Percentiles rank a stretch among this genome's conserved stretches.
phyloP scores from a whole-genome alignment of 30 jellyfish, hydroid and myxozoan species.

The Rhopilema esculentum region DNA sequence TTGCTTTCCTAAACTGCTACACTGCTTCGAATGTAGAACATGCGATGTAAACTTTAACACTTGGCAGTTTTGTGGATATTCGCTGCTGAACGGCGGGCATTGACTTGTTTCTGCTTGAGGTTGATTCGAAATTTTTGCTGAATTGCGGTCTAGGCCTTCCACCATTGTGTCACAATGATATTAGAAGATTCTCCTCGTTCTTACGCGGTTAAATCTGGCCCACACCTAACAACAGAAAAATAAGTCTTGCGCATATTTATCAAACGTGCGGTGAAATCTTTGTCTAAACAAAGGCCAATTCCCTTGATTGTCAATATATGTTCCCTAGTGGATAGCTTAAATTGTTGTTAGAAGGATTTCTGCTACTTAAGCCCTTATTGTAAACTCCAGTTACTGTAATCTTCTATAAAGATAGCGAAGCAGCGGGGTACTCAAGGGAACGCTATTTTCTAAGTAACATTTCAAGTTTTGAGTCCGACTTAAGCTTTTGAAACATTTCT shows the following conservation, averaged over 20 bases:
- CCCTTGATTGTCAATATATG: not conserved
- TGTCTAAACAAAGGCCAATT: not conserved
- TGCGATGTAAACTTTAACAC: too few species aligned
- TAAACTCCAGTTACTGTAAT: too few species aligned
- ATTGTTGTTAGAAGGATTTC: not conserved
- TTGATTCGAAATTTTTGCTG: not conserved
- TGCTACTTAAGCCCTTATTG: not conserved
- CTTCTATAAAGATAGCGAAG: too few species aligned
- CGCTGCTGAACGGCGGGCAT: too few species aligned
- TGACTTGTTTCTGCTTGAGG: too few species aligned
- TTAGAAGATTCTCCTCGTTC: not conserved
- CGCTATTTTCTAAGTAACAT: too few species aligned
- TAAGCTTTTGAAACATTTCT: too few species aligned
- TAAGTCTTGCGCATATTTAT: not conserved
- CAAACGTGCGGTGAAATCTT: not conserved
- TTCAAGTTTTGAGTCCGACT: too few species aligned
- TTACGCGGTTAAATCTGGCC: not conserved
- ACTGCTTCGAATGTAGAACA: too few species aligned
- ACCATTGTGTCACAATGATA: not conserved
- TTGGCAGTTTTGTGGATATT: too few species aligned
- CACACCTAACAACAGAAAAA: not conserved
- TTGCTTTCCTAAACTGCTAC: too few species aligned
- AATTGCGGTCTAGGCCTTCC: not conserved
- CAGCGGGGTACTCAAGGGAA: too few species aligned
- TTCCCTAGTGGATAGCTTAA: not conserved